Evolutionary conservation across 2,888 invertebrate species (phyloP), one percentile per base, ranked within the genome.

Genomic region (Phrixothrix hirtus): DNA sequence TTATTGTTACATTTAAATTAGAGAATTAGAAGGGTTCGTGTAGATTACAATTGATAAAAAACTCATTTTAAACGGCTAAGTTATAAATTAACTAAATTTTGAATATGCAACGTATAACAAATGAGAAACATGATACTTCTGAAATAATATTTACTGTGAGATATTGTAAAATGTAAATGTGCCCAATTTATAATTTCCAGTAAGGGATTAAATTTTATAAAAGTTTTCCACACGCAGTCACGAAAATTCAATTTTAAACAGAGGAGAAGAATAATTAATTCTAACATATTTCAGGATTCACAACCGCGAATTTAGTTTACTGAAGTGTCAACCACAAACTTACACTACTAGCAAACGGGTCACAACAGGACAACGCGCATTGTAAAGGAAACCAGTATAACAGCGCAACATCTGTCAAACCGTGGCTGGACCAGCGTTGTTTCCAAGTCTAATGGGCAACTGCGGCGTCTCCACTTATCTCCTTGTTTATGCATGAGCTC

Each of bases 401-500:
- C 60, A 61, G 39, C 46, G 55, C 58, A 56, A 58, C 63, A 62
- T 61, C 61, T 62, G 61, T 62, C 63, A 64, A 64, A 58, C 55
- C 50, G 60, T 51, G 54, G 57, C 58, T 49, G 37, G 60, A 60
- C 60, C 60, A 47, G 53, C 53, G 57, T 62, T 55, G 61, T 63
- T 64, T 64, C 58, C 60, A 61, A 62, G 62, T 62, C 62, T 64
- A 63, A 64, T 63, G 60, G 64, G 48, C 55, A 49, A 56, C 59
- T 65, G 62, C 53, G 60, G 62, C 59, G 52, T 53, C 64, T 67
- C 68, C 70, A 71, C 72, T 73, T 73, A 72, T 71, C 73, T 71
- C 69, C 66, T 73, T 71, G 72, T 72, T 73, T 73, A 73, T 72
- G 72, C 72, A 73, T 73, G 73, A 73, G 70, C 59, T 64, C 57